Evolutionary conservation across 2,888 invertebrate species (phyloP), one percentile per base, ranked within the genome.

Genomic region (Schizaphis graminum): DNA sequence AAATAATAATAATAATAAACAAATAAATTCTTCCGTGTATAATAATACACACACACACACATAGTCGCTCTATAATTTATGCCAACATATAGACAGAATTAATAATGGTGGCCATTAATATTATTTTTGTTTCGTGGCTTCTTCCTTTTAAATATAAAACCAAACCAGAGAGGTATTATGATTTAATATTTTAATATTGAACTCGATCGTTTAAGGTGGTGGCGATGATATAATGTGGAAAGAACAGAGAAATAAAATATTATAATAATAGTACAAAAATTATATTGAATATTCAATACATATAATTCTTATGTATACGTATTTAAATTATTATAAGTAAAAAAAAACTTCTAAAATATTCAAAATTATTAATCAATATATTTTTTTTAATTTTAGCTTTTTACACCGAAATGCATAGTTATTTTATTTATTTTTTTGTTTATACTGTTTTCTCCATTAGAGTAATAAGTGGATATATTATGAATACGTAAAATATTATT

Each of bases 21-120:
- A 91, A 91, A 91, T 91, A 91, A 91, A 89, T 89, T 89, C 61
- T 57, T 88, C 88, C 28, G 89, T 44, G 4, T 21, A 44, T 56
- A n/a, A 88, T 89, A 49, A 61, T 89, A 61, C 44, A 47, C 44
- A 88, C 35, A 53, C 24, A 88, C 35, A 88, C 53, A 89, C 57
- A 89, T 44, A 44, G 26, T 44, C 57, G 44, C 57, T 28, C 26
- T 24, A 91, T 91, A 91, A 91, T 91, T 91, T 91, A 91, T 77
- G 24, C 49, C 49, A 24, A 35, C n/a, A 67, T 49, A 85, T 44
- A 44, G 90, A 91, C 90, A 77, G 90, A 91, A 49, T 91, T 91
- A 91, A 89, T 89, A 90, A 90, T 67, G 90, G 61, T 90, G 67
- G 67, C 90, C 90, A 67, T 90, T 77, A 90, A 90, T 90, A 90